Evolutionary conservation across 2,113 vertebrate species (phyloP).

Genomic region (Nibea coibor): DNA sequence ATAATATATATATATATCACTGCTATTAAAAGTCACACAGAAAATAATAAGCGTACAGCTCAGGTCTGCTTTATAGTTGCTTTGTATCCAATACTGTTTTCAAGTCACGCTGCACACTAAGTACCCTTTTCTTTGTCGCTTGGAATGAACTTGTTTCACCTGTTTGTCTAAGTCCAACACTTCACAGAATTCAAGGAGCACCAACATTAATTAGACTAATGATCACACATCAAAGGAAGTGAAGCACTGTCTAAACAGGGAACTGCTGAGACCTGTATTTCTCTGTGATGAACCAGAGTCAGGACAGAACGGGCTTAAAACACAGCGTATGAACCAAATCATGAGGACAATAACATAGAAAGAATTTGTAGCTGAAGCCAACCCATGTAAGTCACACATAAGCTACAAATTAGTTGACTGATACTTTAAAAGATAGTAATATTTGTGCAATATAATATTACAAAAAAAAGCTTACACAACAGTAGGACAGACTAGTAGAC

Average conservation of each 20-base stretch:
- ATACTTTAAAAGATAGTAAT: too few species aligned
- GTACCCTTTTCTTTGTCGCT: too few species aligned
- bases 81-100: not conserved
- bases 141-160: not conserved
- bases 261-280: not conserved
- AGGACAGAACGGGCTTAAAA: not conserved
- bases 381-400: not conserved
- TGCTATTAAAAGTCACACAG: not conserved
- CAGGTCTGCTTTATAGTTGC: too few species aligned
- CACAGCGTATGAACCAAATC: not conserved
- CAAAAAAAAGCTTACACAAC: too few species aligned
- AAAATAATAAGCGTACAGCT: not conserved
- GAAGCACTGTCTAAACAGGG: not conserved
- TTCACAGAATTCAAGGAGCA: not conserved
- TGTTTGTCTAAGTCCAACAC: not conserved
- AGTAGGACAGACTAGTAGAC: too few species aligned
- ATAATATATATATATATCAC: not conserved
- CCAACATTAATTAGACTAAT: not conserved
- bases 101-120: not conserved
- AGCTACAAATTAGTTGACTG: not conserved
- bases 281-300: not conserved
- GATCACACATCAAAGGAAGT: not conserved
- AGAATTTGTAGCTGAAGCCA: not conserved
- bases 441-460: too few species aligned
- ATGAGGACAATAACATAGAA: not conserved